These are phyloP conservation scores for Discoglossus pictus DNA, from an alignment of 2,797 vertebrate genomes.

Conservation along the genomic window DNA sequence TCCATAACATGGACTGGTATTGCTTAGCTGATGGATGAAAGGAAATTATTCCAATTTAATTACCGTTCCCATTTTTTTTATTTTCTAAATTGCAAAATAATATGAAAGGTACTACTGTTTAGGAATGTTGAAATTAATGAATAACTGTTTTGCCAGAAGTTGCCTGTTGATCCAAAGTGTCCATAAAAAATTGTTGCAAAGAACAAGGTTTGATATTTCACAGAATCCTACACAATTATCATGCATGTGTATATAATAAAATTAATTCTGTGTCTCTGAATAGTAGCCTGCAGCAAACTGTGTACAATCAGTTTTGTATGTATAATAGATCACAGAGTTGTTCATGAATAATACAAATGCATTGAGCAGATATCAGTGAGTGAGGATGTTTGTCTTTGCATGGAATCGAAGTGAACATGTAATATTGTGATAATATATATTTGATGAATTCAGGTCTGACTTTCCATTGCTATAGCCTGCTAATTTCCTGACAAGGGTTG, in stretches of 20 bases:
- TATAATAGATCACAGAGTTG: slow-evolving; percentile 99
- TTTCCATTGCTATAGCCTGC: slow-evolving; percentile 98
- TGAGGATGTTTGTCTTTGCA: slow-evolving; percentile 98
- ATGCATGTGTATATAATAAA: slow-evolving; percentile 99
- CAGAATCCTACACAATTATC: slow-evolving; percentile 96
- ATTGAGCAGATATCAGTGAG: slow-evolving; percentile 90
- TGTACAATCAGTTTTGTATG: slow-evolving; percentile 99
- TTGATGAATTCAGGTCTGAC: slow-evolving; percentile 99
- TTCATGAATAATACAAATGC: slow-evolving; percentile 99
- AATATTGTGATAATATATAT: slow-evolving; percentile 99
- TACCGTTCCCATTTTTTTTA: background rate
- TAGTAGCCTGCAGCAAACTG: slow-evolving; percentile 86
- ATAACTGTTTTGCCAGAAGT: slow-evolving; percentile 67
- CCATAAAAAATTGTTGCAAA: slow-evolving; percentile 73
- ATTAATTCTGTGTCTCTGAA: slow-evolving; percentile 98
- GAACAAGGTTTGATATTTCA: slow-evolving; percentile 90
- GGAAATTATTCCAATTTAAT: background rate
- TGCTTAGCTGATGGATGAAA: background rate
- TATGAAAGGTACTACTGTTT: too few species aligned
- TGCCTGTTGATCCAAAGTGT: slow-evolving; percentile 68
- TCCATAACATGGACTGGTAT: slow-evolving; percentile 54
- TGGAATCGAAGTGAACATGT: slow-evolving; percentile 99
- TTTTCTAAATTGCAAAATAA: background rate
- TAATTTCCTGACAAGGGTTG: slow-evolving; percentile 99
- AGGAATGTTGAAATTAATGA: too few species aligned